phyloP scores from a whole-genome alignment of 2,888 invertebrate genomes.

The Metacarcinus magister region DNA sequence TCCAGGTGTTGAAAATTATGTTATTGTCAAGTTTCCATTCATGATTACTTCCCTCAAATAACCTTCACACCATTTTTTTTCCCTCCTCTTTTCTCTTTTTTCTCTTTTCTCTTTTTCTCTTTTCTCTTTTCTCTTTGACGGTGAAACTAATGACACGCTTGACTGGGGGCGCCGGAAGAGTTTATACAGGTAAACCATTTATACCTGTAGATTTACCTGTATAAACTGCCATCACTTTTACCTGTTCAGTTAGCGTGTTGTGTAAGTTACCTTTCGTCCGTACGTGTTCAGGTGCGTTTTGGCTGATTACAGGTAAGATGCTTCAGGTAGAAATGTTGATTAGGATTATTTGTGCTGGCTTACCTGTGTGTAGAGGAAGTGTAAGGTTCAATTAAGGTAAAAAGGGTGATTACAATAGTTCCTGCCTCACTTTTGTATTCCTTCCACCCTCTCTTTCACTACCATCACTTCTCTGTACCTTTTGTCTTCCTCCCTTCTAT shows the following conservation, averaged over 20 bases:
- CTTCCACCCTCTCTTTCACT: background rate
- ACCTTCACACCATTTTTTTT: background rate
- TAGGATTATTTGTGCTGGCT: background rate
- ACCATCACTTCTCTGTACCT: background rate
- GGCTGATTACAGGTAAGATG: background rate
- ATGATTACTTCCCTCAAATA: background rate
- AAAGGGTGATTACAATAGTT: background rate
- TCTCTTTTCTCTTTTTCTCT: background rate
- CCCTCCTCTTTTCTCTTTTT: background rate
- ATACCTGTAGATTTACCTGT: background rate
- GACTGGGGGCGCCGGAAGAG: too few species aligned
- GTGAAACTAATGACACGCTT: too few species aligned
- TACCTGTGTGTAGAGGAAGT: background rate
- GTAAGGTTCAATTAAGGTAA: background rate
- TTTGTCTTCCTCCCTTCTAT: background rate
- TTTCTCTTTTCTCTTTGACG: background rate
- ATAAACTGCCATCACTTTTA: too few species aligned
- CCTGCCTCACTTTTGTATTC: background rate
- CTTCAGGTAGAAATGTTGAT: conserved; percentile 9
- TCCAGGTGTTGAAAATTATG: background rate
- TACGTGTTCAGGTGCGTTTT: background rate
- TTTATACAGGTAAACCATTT: background rate
- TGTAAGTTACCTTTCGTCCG: background rate
- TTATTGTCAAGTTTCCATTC: background rate
- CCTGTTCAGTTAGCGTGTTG: background rate